Evolutionary conservation across 2,888 invertebrate genomes (phyloP).

Genomic region (Drosophila cyrtoloma): DNA sequence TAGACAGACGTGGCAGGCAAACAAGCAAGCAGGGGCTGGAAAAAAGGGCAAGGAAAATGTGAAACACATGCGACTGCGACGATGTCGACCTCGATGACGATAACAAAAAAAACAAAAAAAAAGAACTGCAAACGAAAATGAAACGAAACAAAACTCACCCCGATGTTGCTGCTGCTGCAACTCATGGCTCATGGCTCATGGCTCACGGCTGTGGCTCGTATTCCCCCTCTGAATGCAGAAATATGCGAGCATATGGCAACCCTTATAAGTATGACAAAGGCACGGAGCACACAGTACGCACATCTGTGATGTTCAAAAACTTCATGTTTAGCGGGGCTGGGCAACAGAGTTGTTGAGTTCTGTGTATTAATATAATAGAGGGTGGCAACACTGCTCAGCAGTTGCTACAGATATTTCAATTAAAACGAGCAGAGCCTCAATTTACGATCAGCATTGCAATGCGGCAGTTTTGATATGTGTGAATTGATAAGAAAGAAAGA

Average conservation of each 20-base stretch:
- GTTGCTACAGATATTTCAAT: neutral
- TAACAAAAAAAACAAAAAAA: constrained; percentile 57
- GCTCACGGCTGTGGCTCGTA: constrained; percentile 22
- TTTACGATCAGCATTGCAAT: constrained; percentile 4
- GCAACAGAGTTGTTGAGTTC: constrained; percentile 22
- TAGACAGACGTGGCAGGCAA: constrained; percentile 46
- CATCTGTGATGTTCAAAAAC: constrained; percentile 54
- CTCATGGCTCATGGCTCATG: constrained; percentile 1
- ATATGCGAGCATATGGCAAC: constrained; percentile 78
- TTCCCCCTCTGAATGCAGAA: constrained; percentile 53
- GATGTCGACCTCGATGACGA: constrained; percentile 76
- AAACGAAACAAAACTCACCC: constrained; percentile 74
- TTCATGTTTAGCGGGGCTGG: constrained; percentile 12
- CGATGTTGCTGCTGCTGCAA: constrained; percentile 29
- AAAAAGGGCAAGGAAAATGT: constrained; percentile 77
- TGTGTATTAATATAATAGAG: neutral
- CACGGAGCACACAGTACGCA: constrained; percentile 20
- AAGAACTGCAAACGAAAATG: constrained; percentile 57
- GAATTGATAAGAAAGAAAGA: neutral
- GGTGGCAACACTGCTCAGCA: constrained; percentile 38
- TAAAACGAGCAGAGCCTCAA: neutral
- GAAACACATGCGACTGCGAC: constrained; percentile 68
- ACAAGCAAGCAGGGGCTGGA: constrained; percentile 54
- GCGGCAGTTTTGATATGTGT: neutral
- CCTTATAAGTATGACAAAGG: constrained; percentile 69